A percentile compares a stretch with the other conserved stretches of the same genome.
Evolutionary conservation across 2,888 invertebrate genomes (phyloP).

Genomic region (Cheilosia pagana): DNA sequence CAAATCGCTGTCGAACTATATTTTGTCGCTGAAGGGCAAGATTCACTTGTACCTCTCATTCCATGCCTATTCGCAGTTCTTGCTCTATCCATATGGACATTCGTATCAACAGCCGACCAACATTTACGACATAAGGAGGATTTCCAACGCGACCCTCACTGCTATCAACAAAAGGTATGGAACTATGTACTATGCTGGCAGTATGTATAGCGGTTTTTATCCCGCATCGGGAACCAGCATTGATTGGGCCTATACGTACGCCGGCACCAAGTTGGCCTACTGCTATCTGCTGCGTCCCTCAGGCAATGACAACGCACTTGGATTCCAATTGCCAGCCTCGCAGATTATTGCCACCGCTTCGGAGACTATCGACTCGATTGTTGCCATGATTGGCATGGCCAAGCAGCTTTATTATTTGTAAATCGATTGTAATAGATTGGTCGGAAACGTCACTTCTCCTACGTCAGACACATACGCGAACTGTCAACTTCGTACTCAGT

Average conservation of each 20-base stretch:
- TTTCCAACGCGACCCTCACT: constrained; percentile 79
- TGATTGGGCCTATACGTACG: constrained; percentile 89
- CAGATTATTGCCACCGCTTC: constrained; percentile 88
- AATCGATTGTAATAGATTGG: too few species aligned
- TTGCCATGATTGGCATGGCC: constrained; percentile 84
- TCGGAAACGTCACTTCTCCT: too few species aligned
- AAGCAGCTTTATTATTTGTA: constrained; percentile 77
- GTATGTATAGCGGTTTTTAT: constrained; percentile 85
- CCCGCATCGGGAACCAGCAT: constrained; percentile 87
- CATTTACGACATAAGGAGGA: constrained; percentile 84
- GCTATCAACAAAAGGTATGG: constrained; percentile 85
- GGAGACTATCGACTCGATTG: constrained; percentile 86
- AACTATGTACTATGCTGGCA: constrained; percentile 86
- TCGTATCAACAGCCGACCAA: constrained; percentile 85
- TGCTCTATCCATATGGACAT: constrained; percentile 90
- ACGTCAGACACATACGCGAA: too few species aligned
- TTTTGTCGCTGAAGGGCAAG: constrained; percentile 84
- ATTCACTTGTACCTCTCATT: constrained; percentile 88
- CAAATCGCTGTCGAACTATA: constrained; percentile 85
- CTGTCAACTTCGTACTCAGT: too few species aligned
- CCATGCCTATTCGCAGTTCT: constrained; percentile 90
- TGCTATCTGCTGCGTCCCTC: constrained; percentile 85
- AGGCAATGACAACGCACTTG: constrained; percentile 84
- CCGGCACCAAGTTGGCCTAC: constrained; percentile 77
- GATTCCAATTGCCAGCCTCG: constrained; percentile 87